These are phyloP conservation scores for Australoheros facetus DNA, from an alignment of 2,797 vertebrate species.

Conservation along the genomic window DNA sequence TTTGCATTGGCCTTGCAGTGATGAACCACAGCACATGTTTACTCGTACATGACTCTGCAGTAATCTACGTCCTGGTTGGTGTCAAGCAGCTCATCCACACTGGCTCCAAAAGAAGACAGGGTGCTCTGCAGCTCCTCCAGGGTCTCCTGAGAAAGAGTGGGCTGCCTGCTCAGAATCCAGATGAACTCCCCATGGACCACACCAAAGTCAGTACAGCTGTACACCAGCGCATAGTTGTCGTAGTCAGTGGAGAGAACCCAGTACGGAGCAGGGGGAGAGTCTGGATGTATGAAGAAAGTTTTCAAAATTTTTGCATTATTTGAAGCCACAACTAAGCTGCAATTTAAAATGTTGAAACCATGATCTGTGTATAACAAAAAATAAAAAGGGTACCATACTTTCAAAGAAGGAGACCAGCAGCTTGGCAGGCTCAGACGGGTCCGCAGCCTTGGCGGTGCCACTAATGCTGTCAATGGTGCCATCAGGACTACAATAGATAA, in stretches of 20 bases:
- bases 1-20: conserved; percentile 21
- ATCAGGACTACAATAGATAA: conserved; percentile 42
- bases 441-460: conserved; percentile 74
- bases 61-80: conserved; percentile 51
- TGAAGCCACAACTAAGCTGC: neutral
- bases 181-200: conserved; percentile 71
- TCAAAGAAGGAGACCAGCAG: conserved; percentile 83
- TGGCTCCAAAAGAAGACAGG: conserved; percentile 53
- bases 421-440: conserved; percentile 84
- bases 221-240: conserved; percentile 83
- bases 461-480: conserved; percentile 59
- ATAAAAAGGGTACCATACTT: conserved; percentile 48
- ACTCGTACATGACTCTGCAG: conserved; percentile 53
- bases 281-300: conserved; percentile 57
- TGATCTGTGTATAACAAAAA: neutral
- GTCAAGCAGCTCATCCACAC: conserved; percentile 45
- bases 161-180: conserved; percentile 81
- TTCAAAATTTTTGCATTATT: neutral
- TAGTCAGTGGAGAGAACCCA: conserved; percentile 89
- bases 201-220: conserved; percentile 82
- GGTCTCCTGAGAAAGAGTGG: conserved; percentile 45
- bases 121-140: conserved; percentile 59
- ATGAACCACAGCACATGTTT: neutral
- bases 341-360: neutral
- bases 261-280: conserved; percentile 80